Percentiles rank a stretch among this genome's conserved stretches.
phyloP scores from a whole-genome alignment of 2,888 invertebrate genomes.

The Philopedon plagiatum region DNA sequence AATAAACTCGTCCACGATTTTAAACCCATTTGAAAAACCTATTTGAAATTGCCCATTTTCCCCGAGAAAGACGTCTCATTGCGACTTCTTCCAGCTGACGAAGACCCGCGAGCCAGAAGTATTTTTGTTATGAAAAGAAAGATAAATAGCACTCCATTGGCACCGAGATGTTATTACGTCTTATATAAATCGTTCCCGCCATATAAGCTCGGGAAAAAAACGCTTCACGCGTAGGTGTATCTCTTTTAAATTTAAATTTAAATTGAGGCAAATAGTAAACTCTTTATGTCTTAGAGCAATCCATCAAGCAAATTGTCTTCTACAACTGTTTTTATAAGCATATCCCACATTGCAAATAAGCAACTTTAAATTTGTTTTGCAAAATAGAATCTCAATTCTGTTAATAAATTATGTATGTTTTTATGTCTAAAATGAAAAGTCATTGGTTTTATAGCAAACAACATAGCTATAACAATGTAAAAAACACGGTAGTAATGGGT shows the following conservation, averaged over 20 bases:
- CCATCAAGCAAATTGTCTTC: conserved; percentile 35
- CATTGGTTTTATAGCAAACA: too few species aligned
- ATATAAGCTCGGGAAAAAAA: conserved; percentile 48
- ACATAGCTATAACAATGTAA: too few species aligned
- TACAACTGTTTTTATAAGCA: neutral
- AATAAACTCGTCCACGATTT: conserved; percentile 35
- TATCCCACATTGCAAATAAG: too few species aligned
- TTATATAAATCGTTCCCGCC: conserved; percentile 51
- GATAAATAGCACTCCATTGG: conserved; percentile 53
- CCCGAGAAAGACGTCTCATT: conserved; percentile 44
- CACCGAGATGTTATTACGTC: conserved; percentile 52
- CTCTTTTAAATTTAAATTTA: conserved; percentile 44
- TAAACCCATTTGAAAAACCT: conserved; percentile 50
- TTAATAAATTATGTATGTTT: too few species aligned
- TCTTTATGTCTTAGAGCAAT: conserved; percentile 23
- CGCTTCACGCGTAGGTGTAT: conserved; percentile 32
- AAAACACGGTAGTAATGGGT: too few species aligned
- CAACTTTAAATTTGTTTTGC: too few species aligned
- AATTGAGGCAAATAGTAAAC: conserved; percentile 44
- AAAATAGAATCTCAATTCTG: too few species aligned
- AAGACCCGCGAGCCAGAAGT: conserved; percentile 21
- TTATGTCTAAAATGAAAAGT: too few species aligned
- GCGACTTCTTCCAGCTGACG: conserved; percentile 49
- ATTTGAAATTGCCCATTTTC: conserved; percentile 49
- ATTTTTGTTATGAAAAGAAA: conserved; percentile 52